phyloP scores from a whole-genome alignment of 2,888 invertebrate genomes.

The Pandemis corylana region DNA sequence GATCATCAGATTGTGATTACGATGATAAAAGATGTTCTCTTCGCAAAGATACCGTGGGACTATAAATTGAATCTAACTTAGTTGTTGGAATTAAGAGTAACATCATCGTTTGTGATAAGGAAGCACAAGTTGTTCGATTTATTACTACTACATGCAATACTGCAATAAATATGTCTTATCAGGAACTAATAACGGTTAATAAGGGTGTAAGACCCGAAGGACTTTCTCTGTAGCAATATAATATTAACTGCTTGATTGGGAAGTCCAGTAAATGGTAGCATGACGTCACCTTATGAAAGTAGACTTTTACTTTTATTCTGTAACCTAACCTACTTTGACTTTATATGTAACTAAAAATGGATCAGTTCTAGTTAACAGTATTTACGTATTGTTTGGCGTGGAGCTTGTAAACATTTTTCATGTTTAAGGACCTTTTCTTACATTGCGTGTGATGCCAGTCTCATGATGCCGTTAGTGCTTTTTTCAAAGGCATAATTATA shows the following conservation, averaged over 20 bases:
- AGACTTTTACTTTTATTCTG: slow-evolving; percentile 25
- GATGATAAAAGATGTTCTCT: not conserved
- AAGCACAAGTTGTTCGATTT: not conserved
- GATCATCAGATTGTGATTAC: not conserved
- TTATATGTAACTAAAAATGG: slow-evolving; percentile 18
- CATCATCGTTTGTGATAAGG: slow-evolving; percentile 1
- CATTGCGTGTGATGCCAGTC: not conserved
- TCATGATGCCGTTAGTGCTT: slow-evolving; percentile 2
- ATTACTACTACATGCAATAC: slow-evolving; percentile 4
- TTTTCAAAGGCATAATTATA: slow-evolving; percentile 18
- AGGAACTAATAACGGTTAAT: slow-evolving; percentile 33
- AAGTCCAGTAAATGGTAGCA: slow-evolving; percentile 33
- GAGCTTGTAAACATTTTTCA: not conserved
- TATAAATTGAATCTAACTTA: not conserved
- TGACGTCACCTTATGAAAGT: slow-evolving; percentile 41
- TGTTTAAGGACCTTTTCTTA: not conserved
- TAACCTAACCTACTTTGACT: slow-evolving; percentile 24
- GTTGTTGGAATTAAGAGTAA: not conserved
- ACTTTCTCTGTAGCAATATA: slow-evolving; percentile 39
- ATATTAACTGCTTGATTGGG: slow-evolving; percentile 38
- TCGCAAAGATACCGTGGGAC: not conserved
- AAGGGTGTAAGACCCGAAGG: slow-evolving; percentile 32
- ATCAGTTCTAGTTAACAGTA: not conserved
- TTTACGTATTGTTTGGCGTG: not conserved
- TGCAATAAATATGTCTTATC: slow-evolving; percentile 34